Percentiles rank a stretch among this genome's conserved stretches.
phyloP scores from a whole-genome alignment of 2,797 vertebrate species.

The Cyclopterus lumpus region DNA sequence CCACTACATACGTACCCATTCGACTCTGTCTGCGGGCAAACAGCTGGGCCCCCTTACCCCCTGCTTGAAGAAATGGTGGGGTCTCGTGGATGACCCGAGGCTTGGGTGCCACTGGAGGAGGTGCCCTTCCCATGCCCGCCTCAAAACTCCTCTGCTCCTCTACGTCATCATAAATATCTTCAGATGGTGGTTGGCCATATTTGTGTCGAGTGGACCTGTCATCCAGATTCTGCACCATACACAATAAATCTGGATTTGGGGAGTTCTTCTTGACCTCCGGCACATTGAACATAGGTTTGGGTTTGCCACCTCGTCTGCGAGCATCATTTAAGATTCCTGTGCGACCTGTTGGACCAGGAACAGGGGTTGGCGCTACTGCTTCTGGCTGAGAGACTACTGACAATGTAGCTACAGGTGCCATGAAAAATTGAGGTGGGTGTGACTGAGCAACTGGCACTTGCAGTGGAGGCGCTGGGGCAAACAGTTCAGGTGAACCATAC shows the following conservation, averaged over 20 bases:
- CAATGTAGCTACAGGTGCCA: constrained; percentile 46
- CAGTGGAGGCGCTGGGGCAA: constrained; percentile 21
- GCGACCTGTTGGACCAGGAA: constrained; percentile 74
- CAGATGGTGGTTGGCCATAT: constrained; percentile 58
- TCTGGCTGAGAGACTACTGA: constrained; percentile 64
- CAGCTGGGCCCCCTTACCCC: constrained; percentile 94
- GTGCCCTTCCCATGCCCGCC: constrained; percentile 83
- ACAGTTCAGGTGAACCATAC: constrained; percentile 23
- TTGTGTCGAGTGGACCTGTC: constrained; percentile 84
- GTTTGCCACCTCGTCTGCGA: constrained; percentile 85
- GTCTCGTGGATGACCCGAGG: constrained; percentile 85
- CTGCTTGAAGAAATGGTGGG: constrained; percentile 87
- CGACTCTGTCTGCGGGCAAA: constrained; percentile 96
- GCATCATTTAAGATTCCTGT: constrained; percentile 94
- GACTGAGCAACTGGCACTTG: constrained; percentile 49
- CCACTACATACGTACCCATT: constrained; percentile 94
- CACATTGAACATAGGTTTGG: constrained; percentile 92
- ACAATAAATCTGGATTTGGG: constrained; percentile 94
- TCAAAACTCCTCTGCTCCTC: constrained; percentile 89
- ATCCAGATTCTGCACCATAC: constrained; percentile 96
- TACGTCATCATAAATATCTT: constrained; percentile 81
- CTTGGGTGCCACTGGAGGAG: constrained; percentile 96
- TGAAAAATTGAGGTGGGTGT: constrained; percentile 39
- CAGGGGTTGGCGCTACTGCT: constrained; percentile 59
- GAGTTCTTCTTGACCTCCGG: constrained; percentile 91